Evolutionary conservation across 2,797 vertebrate species (phyloP), one percentile per base, ranked within the genome.

Genomic region (Manis javanica): DNA sequence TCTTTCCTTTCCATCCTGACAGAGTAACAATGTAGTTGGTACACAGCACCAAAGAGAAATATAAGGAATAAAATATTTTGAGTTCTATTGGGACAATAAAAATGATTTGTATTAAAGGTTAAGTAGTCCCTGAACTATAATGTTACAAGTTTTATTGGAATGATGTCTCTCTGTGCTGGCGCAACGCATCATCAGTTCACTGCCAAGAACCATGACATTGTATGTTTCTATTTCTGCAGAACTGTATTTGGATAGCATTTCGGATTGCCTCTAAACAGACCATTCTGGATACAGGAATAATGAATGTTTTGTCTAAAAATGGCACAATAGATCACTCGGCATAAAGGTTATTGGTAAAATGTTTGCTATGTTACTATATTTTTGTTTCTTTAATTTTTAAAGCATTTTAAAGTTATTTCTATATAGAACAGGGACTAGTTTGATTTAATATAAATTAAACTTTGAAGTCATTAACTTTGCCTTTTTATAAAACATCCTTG

Each of bases 81-180:
- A 93, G 78, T 98, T 98, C 83, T 66, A 82, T 0, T 19, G 23
- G 57, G 86, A 75, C 53, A 96, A 97, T 98, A 98, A 98, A 98
- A 96, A 97, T 97, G 14, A 98, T 98, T 98, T 98, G 82, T 97
- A 88, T 96, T 97, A 98, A 98, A 98, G 91, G 96, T 98, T 98
- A 98, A 98, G 97, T 96, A 97, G 97, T 97, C 94, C 97, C 97
- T 96, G 94, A 98, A 97, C 94, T 71, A 92, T 91, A 97, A 90
- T 95, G 82, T 92, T 97, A 87, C 72, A 97, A 66, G 71, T 95
- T 97, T 98, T 97, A 95, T 81, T 92, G 88, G 92, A 98, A 97
- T 63, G 53, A 86, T 94, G 31, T 94, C n/a, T 98, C 72, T 96
- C 31, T 96, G 90, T 97, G 78, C 85, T 97, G 94, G 53, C 83